These are phyloP conservation scores for Eristalis arbustorum DNA, from an alignment of 2,888 invertebrate genomes.

Conservation along the genomic window DNA sequence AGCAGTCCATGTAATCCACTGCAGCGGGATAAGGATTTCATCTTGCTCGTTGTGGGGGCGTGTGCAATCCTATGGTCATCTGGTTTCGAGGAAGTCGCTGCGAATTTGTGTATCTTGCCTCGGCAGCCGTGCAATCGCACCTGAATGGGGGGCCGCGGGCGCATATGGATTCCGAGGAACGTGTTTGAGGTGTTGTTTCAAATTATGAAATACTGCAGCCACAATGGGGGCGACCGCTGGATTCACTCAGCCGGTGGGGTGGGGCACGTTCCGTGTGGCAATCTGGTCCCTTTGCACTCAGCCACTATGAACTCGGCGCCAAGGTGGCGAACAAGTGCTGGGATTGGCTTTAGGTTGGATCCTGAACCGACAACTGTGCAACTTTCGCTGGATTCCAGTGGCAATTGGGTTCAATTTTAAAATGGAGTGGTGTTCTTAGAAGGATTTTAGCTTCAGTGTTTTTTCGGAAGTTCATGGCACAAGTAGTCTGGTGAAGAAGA, in stretches of 20 bases:
- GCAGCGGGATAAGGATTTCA: conserved; percentile 55
- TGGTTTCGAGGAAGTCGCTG: background rate
- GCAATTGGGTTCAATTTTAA: no score
- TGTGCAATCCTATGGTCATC: conserved; percentile 11
- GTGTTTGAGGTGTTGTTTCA: conserved; percentile 19
- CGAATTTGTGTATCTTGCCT: background rate
- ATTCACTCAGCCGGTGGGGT: background rate
- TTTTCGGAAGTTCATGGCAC: no score
- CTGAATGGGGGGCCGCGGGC: conserved; percentile 43
- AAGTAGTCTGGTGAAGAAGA: no score
- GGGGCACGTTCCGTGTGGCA: background rate
- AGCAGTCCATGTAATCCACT: conserved; percentile 57
- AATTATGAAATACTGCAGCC: conserved; percentile 64
- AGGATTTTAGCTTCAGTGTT: no score
- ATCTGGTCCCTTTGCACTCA: background rate
- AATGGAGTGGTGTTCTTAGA: no score
- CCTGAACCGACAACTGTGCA: no score
- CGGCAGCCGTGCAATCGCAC: background rate
- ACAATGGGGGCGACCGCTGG: conserved; percentile 2
- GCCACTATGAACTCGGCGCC: background rate
- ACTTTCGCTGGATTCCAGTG: no score
- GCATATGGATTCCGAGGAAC: background rate
- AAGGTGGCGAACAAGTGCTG: background rate
- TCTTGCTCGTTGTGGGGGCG: conserved; percentile 11
- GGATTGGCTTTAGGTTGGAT: no score